phyloP scores from a whole-genome alignment of 2,797 vertebrate genomes.

The Acomys russatus region DNA sequence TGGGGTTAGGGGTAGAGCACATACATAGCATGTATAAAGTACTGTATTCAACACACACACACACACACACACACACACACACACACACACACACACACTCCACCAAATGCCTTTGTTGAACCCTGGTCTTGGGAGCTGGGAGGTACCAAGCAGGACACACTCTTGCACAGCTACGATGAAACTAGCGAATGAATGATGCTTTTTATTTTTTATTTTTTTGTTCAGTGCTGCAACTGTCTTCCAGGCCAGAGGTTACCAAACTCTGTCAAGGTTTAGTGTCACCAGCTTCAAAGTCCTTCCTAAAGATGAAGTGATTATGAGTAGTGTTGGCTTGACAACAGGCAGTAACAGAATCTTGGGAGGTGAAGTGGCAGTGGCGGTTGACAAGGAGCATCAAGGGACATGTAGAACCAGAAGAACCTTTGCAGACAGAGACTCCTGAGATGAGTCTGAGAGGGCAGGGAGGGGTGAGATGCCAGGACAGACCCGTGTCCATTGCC shows the following conservation, averaged over 20 bases:
- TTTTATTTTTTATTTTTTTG: background rate
- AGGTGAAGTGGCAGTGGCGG: background rate
- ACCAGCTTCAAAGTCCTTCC: conserved; percentile 27
- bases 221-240: background rate
- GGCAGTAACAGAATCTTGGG: background rate
- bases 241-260: background rate
- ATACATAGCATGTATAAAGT: background rate
- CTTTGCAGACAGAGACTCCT: too few species aligned
- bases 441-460: too few species aligned
- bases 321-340: background rate
- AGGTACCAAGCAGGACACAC: background rate
- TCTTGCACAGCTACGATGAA: background rate
- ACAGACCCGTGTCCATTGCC: background rate
- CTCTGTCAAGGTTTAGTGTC: background rate
- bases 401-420: accelerated
- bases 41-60: background rate
- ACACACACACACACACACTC: background rate
- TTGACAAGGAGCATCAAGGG: background rate
- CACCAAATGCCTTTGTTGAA: background rate
- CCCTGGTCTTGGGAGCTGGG: background rate
- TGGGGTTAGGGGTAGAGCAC: background rate
- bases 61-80: background rate
- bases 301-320: background rate
- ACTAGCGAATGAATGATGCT: background rate
- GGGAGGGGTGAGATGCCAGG: too few species aligned